phyloP scores from a whole-genome alignment of 2,113 vertebrate genomes.

The Caranx ignobilis region DNA sequence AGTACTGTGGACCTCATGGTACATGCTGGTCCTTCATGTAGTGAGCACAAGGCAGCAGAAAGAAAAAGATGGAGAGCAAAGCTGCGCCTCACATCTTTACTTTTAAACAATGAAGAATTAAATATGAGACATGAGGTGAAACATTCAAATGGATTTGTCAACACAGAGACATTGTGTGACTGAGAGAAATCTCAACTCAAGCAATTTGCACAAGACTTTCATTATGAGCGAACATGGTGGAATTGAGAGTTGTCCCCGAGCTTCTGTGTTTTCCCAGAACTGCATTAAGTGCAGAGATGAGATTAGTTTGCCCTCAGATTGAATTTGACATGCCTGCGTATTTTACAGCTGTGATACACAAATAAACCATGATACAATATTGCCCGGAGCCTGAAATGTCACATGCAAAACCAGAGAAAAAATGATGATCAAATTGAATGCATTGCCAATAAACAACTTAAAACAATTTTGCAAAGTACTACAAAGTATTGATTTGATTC shows the following conservation, averaged over 20 bases:
- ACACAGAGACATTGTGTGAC: conserved; percentile 36
- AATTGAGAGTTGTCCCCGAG: conserved; percentile 59
- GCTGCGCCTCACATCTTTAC: background rate
- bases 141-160: conserved; percentile 53
- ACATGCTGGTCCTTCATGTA: background rate
- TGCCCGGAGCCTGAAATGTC: conserved; percentile 51
- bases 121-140: conserved; percentile 36
- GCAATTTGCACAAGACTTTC: conserved; percentile 71
- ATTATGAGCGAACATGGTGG: conserved; percentile 62
- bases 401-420: conserved; percentile 40
- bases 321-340: conserved; percentile 64
- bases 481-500: conserved; percentile 42
- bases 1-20: conserved; percentile 29
- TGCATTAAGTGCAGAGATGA: conserved; percentile 70
- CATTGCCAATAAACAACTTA: background rate
- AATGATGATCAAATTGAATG: conserved; percentile 33
- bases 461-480: conserved; percentile 41
- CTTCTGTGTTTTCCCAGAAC: conserved; percentile 65
- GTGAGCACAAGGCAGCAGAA: background rate
- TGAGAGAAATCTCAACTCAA: conserved; percentile 55
- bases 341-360: conserved; percentile 59
- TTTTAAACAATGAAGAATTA: conserved; percentile 49
- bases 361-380: conserved; percentile 53
- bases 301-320: conserved; percentile 69
- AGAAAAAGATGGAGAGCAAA: conserved; percentile 1